A percentile compares a stretch with the other conserved stretches of the same genome.
These are phyloP conservation scores for Passer domesticus DNA, from an alignment of 2,113 vertebrate species.

Conservation along the genomic window DNA sequence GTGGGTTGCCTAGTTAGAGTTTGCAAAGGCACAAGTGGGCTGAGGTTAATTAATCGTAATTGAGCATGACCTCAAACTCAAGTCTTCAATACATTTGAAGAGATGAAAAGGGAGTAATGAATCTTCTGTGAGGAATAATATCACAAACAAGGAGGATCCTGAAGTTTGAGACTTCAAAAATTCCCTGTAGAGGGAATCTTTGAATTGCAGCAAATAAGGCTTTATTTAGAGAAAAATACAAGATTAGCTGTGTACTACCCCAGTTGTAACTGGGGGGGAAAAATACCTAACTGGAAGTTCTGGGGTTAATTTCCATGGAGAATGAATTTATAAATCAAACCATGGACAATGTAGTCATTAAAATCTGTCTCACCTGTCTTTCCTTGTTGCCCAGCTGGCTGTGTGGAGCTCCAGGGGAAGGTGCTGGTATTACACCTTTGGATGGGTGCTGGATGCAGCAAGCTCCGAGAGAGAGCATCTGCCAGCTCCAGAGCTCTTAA, in stretches of 20 bases:
- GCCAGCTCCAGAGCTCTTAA: neutral
- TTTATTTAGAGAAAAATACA: neutral
- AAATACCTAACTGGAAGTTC: neutral
- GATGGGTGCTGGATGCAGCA: fast-evolving
- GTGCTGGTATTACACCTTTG: neutral
- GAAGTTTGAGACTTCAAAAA: neutral
- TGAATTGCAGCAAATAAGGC: neutral
- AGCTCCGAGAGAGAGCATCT: neutral
- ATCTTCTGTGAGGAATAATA: neutral
- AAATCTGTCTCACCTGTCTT: neutral
- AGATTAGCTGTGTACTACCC: neutral
- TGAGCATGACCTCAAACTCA: neutral
- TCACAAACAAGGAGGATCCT: neutral
- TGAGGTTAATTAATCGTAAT: neutral
- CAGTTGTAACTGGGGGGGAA: fast-evolving
- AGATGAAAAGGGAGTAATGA: neutral
- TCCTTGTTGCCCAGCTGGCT: neutral
- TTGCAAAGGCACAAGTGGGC: neutral
- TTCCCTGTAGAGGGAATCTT: neutral
- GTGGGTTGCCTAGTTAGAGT: neutral
- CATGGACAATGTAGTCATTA: neutral
- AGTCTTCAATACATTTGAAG: neutral
- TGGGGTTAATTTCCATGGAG: neutral
- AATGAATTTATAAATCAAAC: neutral
- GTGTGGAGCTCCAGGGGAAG: neutral